Evolutionary conservation across 1,140 invertebrate species (phyloP).

Genomic region (Formica selysi): DNA sequence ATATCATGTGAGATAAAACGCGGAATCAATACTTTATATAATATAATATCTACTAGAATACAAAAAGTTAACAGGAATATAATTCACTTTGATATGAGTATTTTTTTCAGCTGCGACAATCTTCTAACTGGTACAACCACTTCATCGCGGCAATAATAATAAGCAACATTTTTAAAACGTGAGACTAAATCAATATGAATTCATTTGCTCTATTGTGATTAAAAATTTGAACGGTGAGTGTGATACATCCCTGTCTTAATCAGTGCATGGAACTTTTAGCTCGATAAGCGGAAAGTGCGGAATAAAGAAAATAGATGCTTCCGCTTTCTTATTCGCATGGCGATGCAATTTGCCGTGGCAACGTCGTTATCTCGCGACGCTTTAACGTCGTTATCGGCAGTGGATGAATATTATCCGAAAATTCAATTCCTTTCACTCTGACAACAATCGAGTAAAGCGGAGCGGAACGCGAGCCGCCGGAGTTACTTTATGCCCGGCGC

Average conservation of each 20-base stretch:
- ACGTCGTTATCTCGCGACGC: slow-evolving; percentile 50
- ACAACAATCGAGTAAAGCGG: slow-evolving; percentile 48
- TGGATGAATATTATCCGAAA: slow-evolving; percentile 37
- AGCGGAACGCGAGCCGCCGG: slow-evolving; percentile 15
- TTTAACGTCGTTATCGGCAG: slow-evolving; percentile 44
- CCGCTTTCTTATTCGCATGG: slow-evolving; percentile 46
- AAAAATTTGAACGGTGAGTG: background rate
- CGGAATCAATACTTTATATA: background rate
- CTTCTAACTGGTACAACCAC: background rate
- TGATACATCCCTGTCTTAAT: slow-evolving; percentile 2
- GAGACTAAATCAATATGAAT: slow-evolving; percentile 27
- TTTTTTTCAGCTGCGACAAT: background rate
- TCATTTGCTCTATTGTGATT: background rate
- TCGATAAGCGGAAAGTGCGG: background rate
- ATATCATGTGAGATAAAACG: background rate
- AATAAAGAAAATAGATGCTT: slow-evolving; percentile 38
- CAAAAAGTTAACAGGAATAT: background rate
- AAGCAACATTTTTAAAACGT: background rate
- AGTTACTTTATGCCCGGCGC: slow-evolving; percentile 57
- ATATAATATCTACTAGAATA: background rate
- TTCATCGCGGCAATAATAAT: background rate
- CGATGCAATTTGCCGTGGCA: slow-evolving; percentile 37
- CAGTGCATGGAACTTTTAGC: background rate
- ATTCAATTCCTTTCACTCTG: slow-evolving; percentile 40
- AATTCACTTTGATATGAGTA: background rate